Evolutionary conservation across 2,113 vertebrate genomes (phyloP), one percentile per base, ranked within the genome.

Genomic region (Pelecanoides urinatrix): DNA sequence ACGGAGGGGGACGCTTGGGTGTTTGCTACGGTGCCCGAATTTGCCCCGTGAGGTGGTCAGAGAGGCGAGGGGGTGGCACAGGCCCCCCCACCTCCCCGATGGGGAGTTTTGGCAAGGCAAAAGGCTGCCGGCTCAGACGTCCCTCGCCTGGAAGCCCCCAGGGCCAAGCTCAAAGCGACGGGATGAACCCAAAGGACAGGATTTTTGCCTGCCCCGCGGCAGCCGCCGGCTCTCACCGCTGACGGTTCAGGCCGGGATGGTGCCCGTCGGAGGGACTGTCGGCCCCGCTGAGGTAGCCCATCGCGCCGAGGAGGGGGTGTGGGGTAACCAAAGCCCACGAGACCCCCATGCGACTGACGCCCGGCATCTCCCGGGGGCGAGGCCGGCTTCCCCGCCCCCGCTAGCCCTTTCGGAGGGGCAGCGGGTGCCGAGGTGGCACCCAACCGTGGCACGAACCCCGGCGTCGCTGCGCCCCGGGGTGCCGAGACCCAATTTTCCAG

Each of bases 231-330:
- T 71, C 56, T 38, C 50, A 8, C 70, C 9, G 4, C 14, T 8
- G 65, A 32, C 14, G 38, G 72, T 30, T n/a, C 19, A 6, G 5
- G 6, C 42, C 62, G 5, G 61, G 19, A 32, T 2, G 8, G 34
- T 16, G 71, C 52, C 88, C 63, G 0, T 30, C 1, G 1, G 47
- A 49, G 65, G 81, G 78, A 22, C 74, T 8, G 3, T 29, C 1
- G 61, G 67, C 82, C 91, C 42, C 3, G 9, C 72, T 92, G 96
- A 96, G 94, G 92, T 89, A 91, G 92, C 94, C 92, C 78, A 18
- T 4, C 10, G 3, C 1, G 4, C 42, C 9, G 7, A 67, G 81
- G 36, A 38, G 38, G 58, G 26, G 17, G n/a, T 1, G 14, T 7
- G 16, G 67, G n/a, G 56, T 10, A 11, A 30, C 42, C 40, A 26